Evolutionary conservation across 2,888 invertebrate species (phyloP).

Genomic region (Nematopogon swammerdamellus): DNA sequence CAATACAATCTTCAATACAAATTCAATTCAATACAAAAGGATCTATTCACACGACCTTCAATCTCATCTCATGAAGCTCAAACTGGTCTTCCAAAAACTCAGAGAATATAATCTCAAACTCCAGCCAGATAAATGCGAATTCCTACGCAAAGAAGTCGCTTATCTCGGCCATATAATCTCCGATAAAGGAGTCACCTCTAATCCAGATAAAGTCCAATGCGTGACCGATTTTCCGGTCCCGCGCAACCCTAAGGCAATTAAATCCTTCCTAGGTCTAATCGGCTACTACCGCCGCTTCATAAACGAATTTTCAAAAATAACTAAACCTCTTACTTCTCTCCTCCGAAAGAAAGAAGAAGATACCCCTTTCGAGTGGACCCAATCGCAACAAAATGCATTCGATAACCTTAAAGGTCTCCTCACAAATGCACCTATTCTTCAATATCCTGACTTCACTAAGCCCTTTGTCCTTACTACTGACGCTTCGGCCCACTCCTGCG

Average conservation of each 20-base stretch:
- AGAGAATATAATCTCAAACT: constrained; percentile 10
- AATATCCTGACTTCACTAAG: constrained; percentile 18
- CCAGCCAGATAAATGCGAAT: constrained; percentile 15
- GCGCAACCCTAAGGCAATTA: constrained; percentile 10
- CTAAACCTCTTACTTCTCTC: constrained; percentile 3
- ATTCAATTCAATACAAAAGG: too few relatives aligned
- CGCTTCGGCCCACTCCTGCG: constrained; percentile 15
- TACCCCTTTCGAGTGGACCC: constrained; percentile 1
- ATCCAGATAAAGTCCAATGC: constrained; percentile 13
- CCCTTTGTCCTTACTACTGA: constrained; percentile 18
- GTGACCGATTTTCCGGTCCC: constrained; percentile 13
- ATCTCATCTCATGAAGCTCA: constrained; percentile 9
- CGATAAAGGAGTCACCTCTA: constrained; percentile 11
- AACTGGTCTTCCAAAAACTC: constrained; percentile 9
- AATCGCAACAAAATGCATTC: constrained; percentile 3
- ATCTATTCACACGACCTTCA: constrained; percentile 10
- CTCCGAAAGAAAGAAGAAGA: too few relatives aligned
- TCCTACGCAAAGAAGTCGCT: constrained; percentile 10
- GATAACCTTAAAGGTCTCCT: constrained; percentile 7
- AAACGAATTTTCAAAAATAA: constrained; percentile 12
- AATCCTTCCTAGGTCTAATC: constrained; percentile 17
- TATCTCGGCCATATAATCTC: constrained; percentile 14
- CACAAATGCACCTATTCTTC: constrained; percentile 9
- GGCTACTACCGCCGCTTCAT: constrained; percentile 20
- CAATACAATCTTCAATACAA: too few relatives aligned